phyloP scores from a whole-genome alignment of 2,888 invertebrate genomes.

The Thymelicus sylvestris region DNA sequence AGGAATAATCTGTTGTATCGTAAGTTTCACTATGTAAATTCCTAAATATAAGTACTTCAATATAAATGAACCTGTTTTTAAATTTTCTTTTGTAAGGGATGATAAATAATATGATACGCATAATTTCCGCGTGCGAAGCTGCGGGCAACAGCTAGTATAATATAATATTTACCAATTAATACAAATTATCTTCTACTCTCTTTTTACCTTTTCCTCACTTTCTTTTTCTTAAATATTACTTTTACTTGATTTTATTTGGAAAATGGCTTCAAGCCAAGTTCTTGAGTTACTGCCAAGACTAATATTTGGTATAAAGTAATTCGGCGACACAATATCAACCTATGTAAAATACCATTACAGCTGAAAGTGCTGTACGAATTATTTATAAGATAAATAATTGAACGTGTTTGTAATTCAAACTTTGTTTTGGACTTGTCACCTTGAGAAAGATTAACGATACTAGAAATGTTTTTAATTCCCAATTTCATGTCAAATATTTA shows the following conservation, averaged over 20 bases:
- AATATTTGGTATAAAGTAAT: conserved; percentile 11
- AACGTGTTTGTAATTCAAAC: conserved; percentile 17
- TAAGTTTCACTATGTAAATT: no score
- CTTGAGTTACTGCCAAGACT: conserved; percentile 1
- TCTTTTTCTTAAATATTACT: background rate
- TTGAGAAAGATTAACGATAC: conserved; percentile 4
- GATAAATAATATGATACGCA: no score
- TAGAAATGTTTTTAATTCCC: background rate
- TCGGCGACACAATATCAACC: conserved; percentile 8
- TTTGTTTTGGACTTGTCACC: conserved; percentile 5
- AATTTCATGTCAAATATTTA: no score
- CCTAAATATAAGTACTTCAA: no score
- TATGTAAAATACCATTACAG: conserved; percentile 20
- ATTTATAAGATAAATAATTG: conserved; percentile 22
- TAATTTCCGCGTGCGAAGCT: no score
- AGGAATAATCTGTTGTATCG: no score
- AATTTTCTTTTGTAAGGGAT: no score
- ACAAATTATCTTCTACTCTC: background rate
- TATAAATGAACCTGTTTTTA: no score
- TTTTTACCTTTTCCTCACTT: background rate
- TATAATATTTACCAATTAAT: no score
- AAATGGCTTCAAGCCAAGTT: conserved; percentile 1
- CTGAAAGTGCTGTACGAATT: conserved; percentile 7
- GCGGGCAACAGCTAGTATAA: no score
- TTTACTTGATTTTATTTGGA: background rate